Base-by-base conservation (phyloP, 1,140 invertebrate genomes). In the Odontomachus brunneus region DNA sequence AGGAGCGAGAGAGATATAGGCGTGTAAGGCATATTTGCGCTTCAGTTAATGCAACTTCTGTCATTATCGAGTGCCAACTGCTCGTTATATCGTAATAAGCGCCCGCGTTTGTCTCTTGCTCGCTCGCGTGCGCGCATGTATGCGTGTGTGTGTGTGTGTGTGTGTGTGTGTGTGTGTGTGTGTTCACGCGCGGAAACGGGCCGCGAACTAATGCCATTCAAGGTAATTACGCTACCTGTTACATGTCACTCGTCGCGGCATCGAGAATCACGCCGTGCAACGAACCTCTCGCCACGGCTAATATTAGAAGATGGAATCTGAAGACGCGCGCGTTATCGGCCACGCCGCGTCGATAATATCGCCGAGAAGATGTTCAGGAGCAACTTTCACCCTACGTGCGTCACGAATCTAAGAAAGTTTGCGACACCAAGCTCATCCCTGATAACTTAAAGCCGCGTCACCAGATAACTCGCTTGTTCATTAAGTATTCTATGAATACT, bases 141-240 rank as follows among this genome's bases (percentile, higher is more conserved):
- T 80, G 73, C 83, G 22, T 81, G 81, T 59, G 82, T 26, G n/a
- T n/a, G n/a, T n/a, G n/a, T n/a, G n/a, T n/a, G n/a, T n/a, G n/a
- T n/a, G n/a, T n/a, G n/a, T n/a, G n/a, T n/a, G n/a, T n/a, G n/a
- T n/a, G n/a, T n/a, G n/a, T n/a, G 66, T 81, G 60, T 55, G 83
- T 51, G 67, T 59, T 57, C 78, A 59, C 48, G 53, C 82, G 63
- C 62, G 78, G 83, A 85, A 83, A 60, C 60, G 65, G 81, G 76
- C 83, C 72, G 74, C 72, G 33, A 72, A 86, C 72, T 83, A 86
- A 86, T 83, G 55, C 66, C 66, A 86, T 87, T 87, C 80, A 83
- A 67, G 80, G 71, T 87, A 87, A 87, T 87, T 87, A 87, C 85
- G 65, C 85, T 76, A 69, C 69, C 84, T 59, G 82, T 87, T 87